Evolutionary conservation across 2,113 vertebrate genomes (phyloP).

Genomic region (Malaclemys terrapin): DNA sequence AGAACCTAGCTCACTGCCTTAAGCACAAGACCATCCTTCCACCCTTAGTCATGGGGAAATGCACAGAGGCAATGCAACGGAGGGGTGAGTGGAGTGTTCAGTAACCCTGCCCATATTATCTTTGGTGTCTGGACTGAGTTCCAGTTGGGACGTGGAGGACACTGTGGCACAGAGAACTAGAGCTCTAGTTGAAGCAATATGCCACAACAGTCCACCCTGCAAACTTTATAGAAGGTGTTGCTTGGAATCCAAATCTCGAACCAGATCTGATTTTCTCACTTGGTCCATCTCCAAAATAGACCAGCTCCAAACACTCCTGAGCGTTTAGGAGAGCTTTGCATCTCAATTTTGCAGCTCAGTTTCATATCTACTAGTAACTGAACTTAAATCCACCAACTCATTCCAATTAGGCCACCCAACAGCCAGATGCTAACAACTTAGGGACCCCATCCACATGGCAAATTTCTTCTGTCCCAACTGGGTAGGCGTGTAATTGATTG

Average conservation of each 20-base stretch:
- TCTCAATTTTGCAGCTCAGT: not conserved
- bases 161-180: not conserved
- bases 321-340: not conserved
- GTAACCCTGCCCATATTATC: accelerated
- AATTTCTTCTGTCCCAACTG: not conserved
- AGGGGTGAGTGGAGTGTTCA: accelerated
- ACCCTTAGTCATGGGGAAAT: not conserved
- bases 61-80: not conserved
- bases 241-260: not conserved
- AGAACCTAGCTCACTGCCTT: not conserved
- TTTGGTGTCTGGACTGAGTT: not conserved
- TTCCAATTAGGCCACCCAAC: not conserved
- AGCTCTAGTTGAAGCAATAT: not conserved
- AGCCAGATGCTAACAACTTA: not conserved
- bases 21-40: not conserved
- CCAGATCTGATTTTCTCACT: not conserved
- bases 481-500: not conserved
- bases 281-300: not conserved
- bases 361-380: not conserved
- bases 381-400: not conserved
- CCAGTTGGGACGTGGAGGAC: not conserved
- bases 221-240: not conserved
- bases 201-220: not conserved
- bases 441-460: not conserved
- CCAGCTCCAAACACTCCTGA: not conserved